Conservation (phyloP, 1,140 invertebrate species). For the Diuraphis noxia region DNA sequence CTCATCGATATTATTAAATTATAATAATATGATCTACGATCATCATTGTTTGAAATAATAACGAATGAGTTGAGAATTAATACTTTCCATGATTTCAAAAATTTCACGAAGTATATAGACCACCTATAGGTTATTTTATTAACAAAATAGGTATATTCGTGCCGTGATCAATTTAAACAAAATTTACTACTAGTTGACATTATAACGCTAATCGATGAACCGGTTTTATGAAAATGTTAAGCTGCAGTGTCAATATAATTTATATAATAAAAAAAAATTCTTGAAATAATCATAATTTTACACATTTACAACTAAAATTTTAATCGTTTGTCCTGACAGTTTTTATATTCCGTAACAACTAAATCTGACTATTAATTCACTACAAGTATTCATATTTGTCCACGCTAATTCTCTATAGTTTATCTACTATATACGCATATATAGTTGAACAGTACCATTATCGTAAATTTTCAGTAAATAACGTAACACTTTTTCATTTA, state of each 20-base stretch:
- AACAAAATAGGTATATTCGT: background rate
- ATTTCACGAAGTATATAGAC: background rate
- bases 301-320: background rate
- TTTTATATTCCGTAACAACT: background rate
- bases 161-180: slow-evolving; percentile 6
- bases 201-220: slow-evolving; percentile 12
- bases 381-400: background rate
- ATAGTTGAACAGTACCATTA: background rate
- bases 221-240: slow-evolving; percentile 32
- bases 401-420: background rate
- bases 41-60: background rate
- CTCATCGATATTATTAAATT: background rate
- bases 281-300: background rate
- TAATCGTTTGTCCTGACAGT: background rate
- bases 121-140: slow-evolving; percentile 10
- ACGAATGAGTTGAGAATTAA: background rate
- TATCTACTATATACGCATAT: background rate
- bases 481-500: background rate
- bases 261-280: background rate
- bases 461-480: background rate
- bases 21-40: background rate
- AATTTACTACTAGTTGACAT: slow-evolving; percentile 42
- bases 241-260: background rate
- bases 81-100: background rate
- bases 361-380: background rate